Evolutionary conservation across 2,888 invertebrate genomes (phyloP), one percentile per base, ranked within the genome.

Genomic region (Plagiodera versicolora): DNA sequence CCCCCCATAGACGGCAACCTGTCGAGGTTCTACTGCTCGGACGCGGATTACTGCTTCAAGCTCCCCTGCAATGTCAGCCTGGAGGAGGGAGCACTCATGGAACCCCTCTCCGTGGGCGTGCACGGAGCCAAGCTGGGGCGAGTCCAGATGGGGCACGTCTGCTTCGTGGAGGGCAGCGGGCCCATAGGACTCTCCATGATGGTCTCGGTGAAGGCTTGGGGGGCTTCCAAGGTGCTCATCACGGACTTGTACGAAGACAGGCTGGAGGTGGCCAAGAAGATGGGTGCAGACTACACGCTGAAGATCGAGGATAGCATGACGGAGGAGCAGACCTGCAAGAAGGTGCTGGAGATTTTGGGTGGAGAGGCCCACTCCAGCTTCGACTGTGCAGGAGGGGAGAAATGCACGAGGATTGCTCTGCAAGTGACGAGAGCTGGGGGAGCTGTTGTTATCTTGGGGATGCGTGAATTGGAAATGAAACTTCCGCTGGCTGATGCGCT

Each of bases 21-120:
- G 20, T 85, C 88, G 49, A 85, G 91, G 72, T 97, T 87, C 79
- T 96, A 94, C 80, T 89, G 89, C 44, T 98, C 98, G 75, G 90
- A 94, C 5, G 93, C 92, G 6, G 93, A 94, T 79, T 94, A 92
- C 79, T 94, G 94, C 74, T 90, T 30, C 48, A 95, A 94, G 77
- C 81, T 98, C 24, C 98, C 98, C 0, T 90, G 94, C 72, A 87
- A 95, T 80, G 90, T 98, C 46, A 85, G 86, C 0, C 87, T 94
- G 82, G 97, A 97, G 75, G 98, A 98, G 79, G 98, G 95, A 1
- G 97, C 98, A 0, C 77, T 98, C 0, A 80, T 97, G 68, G 98
- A 98, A 79, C 98, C 98, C 0, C 81, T 98, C 10, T 88, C 95
- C 0, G 97, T 98, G 20, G 98, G 91, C 6, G 92, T 98, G 0